These are phyloP conservation scores for Diarsia rubi DNA, from an alignment of 2,888 invertebrate genomes.

Conservation along the genomic window DNA sequence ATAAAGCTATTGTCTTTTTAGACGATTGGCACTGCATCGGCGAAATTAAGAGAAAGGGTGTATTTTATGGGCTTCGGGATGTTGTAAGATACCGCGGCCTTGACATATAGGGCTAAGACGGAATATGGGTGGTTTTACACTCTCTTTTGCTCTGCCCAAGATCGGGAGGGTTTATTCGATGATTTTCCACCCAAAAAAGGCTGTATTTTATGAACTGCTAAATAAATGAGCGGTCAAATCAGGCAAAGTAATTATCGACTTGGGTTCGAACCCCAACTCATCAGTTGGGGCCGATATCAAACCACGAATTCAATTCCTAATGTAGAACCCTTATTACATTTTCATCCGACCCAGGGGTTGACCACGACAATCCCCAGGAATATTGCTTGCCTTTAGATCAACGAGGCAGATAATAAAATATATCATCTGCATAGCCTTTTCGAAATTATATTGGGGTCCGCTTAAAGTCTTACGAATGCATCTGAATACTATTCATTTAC, in stretches of 20 bases:
- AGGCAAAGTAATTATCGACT: neutral
- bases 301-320: neutral
- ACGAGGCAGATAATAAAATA: neutral
- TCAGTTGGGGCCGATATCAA: neutral
- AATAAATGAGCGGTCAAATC: neutral
- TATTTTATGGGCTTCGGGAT: too few relatives aligned
- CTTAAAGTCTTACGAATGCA: too few relatives aligned
- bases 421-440: too few relatives aligned
- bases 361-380: neutral
- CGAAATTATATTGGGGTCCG: too few relatives aligned
- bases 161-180: too few relatives aligned
- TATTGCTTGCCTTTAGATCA: neutral
- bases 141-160: too few relatives aligned
- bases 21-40: neutral
- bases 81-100: too few relatives aligned
- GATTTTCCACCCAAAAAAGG: too few relatives aligned
- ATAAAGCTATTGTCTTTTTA: neutral
- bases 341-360: neutral
- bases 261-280: neutral
- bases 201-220: neutral
- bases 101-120: too few relatives aligned
- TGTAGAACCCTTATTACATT: neutral
- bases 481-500: too few relatives aligned
- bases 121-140: too few relatives aligned
- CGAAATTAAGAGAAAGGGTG: neutral